Evolutionary conservation across 1,140 invertebrate species (phyloP).

Genomic region (Oryzaephilus surinamensis): DNA sequence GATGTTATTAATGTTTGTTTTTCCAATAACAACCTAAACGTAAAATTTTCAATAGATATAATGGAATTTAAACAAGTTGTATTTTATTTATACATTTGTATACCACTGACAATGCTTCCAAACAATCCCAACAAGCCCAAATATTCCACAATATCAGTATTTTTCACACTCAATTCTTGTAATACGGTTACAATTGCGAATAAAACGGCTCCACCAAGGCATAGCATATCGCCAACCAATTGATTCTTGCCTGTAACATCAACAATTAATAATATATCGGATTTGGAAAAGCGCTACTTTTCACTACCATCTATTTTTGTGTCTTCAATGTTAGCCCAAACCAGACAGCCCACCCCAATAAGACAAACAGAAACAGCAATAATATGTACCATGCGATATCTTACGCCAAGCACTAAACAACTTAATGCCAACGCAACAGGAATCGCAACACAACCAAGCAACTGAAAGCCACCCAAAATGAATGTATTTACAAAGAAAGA

Average conservation of each 20-base stretch:
- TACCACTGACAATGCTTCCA: conserved; percentile 64
- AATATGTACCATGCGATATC: conserved; percentile 65
- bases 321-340: conserved; percentile 72
- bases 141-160: conserved; percentile 69
- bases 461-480: conserved; percentile 46
- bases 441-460: conserved; percentile 79
- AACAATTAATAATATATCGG: neutral
- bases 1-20: conserved; percentile 38
- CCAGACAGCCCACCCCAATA: conserved; percentile 71
- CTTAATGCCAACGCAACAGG: conserved; percentile 68
- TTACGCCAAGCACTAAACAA: conserved; percentile 56
- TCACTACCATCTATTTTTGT: conserved; percentile 51
- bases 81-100: conserved; percentile 64
- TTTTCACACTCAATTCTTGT: conserved; percentile 75
- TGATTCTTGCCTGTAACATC: conserved; percentile 58
- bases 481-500: conserved; percentile 25
- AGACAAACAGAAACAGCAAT: conserved; percentile 70
- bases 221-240: conserved; percentile 74
- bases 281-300: too few species aligned
- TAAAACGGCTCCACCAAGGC: conserved; percentile 66
- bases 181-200: conserved; percentile 75
- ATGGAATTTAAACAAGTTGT: too few species aligned
- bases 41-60: conserved; percentile 1
- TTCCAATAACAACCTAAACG: conserved; percentile 38
- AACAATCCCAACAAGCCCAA: conserved; percentile 78